A percentile compares a stretch with the other conserved stretches of the same genome.
Evolutionary conservation across 2,113 vertebrate genomes (phyloP).

Genomic region (Callospermophilus lateralis): DNA sequence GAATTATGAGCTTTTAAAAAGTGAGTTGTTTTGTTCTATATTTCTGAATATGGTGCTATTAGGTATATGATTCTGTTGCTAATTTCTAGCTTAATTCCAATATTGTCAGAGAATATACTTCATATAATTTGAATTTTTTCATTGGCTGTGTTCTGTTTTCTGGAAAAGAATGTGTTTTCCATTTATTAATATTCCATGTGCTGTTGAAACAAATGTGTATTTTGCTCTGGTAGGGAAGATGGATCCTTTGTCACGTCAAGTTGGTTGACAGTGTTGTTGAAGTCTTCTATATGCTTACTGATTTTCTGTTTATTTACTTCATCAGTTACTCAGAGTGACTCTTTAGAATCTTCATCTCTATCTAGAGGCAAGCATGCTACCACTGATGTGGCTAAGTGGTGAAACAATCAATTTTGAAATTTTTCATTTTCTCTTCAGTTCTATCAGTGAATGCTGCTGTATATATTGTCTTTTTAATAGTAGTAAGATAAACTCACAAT

Average conservation of each 20-base stretch:
- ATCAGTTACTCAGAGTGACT: neutral
- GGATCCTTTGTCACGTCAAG: neutral
- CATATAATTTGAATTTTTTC: neutral
- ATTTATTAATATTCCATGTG: neutral
- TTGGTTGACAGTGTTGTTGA: neutral
- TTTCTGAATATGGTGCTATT: neutral
- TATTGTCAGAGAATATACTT: neutral
- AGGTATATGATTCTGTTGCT: neutral
- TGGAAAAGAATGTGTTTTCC: neutral
- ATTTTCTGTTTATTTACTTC: neutral
- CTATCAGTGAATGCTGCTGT: neutral
- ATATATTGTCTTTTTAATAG: neutral
- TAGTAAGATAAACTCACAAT: neutral
- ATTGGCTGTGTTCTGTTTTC: neutral
- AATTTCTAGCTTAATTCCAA: neutral
- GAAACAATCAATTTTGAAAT: neutral
- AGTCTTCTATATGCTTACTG: neutral
- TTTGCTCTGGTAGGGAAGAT: neutral
- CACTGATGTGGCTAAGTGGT: no score
- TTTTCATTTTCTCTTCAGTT: neutral
- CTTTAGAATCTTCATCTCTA: neutral
- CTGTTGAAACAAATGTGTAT: neutral
- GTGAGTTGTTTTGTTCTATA: neutral
- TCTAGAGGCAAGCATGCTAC: no score
- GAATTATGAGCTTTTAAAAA: neutral